Evolutionary conservation across 2,797 vertebrate genomes (phyloP).

Genomic region (Tadarida brasiliensis): DNA sequence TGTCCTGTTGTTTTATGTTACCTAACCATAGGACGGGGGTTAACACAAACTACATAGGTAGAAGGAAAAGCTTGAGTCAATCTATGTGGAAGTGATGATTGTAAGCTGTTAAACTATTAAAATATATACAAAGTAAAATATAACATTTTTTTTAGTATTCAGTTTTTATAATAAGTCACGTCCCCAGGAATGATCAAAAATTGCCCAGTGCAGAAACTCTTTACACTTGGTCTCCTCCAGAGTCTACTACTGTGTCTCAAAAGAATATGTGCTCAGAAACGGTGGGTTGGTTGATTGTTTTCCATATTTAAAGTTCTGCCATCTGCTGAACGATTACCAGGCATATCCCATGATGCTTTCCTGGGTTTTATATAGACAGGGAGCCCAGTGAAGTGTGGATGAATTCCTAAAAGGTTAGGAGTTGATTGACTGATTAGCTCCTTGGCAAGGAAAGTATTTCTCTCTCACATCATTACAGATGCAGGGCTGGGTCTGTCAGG

Average conservation of each 20-base stretch:
- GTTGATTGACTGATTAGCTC: constrained; percentile 88
- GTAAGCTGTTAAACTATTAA: background rate
- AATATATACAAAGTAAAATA: background rate
- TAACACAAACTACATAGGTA: background rate
- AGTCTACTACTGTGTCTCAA: constrained; percentile 19
- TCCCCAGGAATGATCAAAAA: background rate
- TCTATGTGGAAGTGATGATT: background rate
- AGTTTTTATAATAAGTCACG: constrained; percentile 11
- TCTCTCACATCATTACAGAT: constrained; percentile 82
- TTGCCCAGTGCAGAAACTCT: constrained; percentile 38
- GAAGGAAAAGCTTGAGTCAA: background rate
- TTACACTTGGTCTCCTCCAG: background rate
- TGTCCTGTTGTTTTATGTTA: constrained; percentile 9
- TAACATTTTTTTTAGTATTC: background rate
- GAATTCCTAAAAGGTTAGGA: constrained; percentile 81
- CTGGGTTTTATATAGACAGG: constrained; percentile 82
- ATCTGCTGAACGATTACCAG: constrained; percentile 82
- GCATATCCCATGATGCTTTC: constrained; percentile 81
- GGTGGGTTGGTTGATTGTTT: constrained; percentile 50
- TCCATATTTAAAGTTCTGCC: constrained; percentile 68
- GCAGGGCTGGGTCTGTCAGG: constrained; percentile 77
- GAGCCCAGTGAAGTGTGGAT: constrained; percentile 81
- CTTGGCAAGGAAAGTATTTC: constrained; percentile 83
- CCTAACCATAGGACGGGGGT: background rate
- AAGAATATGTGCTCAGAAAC: constrained; percentile 20